A percentile compares a stretch with the other conserved stretches of the same genome.
Evolutionary conservation across 2,113 vertebrate genomes (phyloP).

Genomic region (Ctenodactylus gundi): DNA sequence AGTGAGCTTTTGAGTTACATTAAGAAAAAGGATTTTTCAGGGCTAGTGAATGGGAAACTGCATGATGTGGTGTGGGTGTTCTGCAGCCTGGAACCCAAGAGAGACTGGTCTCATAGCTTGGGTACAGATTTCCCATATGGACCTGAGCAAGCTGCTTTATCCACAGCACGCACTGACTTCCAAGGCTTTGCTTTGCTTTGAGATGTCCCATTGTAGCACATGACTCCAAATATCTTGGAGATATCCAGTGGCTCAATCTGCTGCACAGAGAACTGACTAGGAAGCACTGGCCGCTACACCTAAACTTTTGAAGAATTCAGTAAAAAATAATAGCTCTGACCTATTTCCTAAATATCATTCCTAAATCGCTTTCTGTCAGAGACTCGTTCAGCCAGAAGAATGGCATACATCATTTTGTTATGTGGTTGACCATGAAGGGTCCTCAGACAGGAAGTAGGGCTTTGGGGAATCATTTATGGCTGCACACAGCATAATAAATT

Average conservation of each 20-base stretch:
- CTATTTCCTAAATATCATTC: not conserved
- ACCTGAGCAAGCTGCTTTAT: not conserved
- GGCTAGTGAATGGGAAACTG: not conserved
- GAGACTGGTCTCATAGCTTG: not conserved
- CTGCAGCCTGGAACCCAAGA: not conserved
- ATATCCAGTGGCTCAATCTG: not conserved
- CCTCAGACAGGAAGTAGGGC: not conserved
- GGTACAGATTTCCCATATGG: not conserved
- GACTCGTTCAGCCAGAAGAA: not conserved
- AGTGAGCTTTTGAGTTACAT: not conserved
- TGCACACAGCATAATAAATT: too few species aligned
- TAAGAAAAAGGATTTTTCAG: not conserved
- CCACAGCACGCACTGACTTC: not conserved
- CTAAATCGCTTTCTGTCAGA: not conserved
- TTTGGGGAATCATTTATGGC: not conserved
- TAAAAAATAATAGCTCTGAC: not conserved
- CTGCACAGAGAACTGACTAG: not conserved
- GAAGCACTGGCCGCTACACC: not conserved
- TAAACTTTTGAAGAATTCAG: not conserved
- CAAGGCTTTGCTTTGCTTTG: not conserved
- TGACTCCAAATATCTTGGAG: not conserved
- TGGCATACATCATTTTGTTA: not conserved
- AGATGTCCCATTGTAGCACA: not conserved
- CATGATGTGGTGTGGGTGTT: fast-evolving
- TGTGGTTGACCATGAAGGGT: not conserved